A percentile compares a stretch with the other conserved stretches of the same genome.
phyloP scores from a whole-genome alignment of 2,888 invertebrate genomes.

The Mayetiola destructor region DNA sequence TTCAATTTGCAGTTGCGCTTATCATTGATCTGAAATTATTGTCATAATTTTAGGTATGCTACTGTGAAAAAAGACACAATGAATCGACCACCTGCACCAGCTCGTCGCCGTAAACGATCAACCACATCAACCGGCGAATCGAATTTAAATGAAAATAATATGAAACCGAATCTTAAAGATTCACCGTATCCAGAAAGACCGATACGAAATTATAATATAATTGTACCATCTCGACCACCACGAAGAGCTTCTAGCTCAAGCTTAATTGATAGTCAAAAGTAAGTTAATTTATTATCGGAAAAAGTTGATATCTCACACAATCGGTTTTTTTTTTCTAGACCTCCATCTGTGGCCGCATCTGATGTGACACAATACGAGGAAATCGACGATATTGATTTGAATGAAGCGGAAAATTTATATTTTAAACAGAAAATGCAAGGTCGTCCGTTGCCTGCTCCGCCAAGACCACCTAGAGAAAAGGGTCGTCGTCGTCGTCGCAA shows the following conservation, averaged over 20 bases:
- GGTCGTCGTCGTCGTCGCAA: conserved; percentile 36
- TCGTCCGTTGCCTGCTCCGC: conserved; percentile 73
- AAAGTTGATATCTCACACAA: not conserved
- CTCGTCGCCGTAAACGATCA: conserved; percentile 39
- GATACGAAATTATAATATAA: conserved; percentile 43
- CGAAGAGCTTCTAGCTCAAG: conserved; percentile 30
- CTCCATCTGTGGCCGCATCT: conserved; percentile 16
- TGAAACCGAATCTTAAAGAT: conserved; percentile 32
- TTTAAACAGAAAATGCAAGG: conserved; percentile 65
- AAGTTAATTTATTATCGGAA: not conserved
- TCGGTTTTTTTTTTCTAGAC: not conserved
- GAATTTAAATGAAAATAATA: conserved; percentile 43
- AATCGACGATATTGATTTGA: conserved; percentile 21
- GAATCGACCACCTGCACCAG: conserved; percentile 46
- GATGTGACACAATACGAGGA: conserved; percentile 40
- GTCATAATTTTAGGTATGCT: conserved; percentile 52
- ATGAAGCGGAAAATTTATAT: conserved; percentile 21
- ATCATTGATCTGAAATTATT: conserved; percentile 27
- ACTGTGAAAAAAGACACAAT: conserved; percentile 56
- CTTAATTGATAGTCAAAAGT: conserved; percentile 9
- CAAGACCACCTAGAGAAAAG: conserved; percentile 59
- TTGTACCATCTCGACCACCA: conserved; percentile 45
- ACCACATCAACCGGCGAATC: conserved; percentile 40
- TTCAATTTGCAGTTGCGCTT: too few relatives aligned
- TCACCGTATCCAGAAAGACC: conserved; percentile 43